Evolutionary conservation across 2,888 invertebrate genomes (phyloP).

Genomic region (Gymnosoma rotundatum): DNA sequence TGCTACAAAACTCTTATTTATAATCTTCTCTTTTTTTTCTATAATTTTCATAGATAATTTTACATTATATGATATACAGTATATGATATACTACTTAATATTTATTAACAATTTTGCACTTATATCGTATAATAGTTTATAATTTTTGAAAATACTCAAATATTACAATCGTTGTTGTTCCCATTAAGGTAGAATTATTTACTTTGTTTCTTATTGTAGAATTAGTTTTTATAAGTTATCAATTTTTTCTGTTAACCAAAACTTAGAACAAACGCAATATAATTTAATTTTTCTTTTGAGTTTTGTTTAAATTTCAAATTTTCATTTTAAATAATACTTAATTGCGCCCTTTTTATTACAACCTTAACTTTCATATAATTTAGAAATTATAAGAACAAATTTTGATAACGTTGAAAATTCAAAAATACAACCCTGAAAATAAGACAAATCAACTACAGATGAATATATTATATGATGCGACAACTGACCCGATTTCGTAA

Average conservation of each 20-base stretch:
- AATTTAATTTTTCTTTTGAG: constrained; percentile 1
- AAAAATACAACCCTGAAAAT: no score
- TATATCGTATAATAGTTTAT: constrained; percentile 48
- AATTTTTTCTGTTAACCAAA: neutral
- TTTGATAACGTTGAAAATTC: neutral
- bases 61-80: constrained; percentile 5
- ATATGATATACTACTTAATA: constrained; percentile 8
- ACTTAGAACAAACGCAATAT: neutral
- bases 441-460: no score
- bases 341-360: constrained; percentile 61
- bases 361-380: constrained; percentile 38
- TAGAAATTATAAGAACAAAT: neutral
- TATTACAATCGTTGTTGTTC: constrained; percentile 75
- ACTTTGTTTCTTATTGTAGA: constrained; percentile 23
- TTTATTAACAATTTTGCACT: constrained; percentile 46
- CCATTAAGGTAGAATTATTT: constrained; percentile 72
- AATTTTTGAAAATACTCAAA: constrained; percentile 71
- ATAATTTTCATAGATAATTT: constrained; percentile 25
- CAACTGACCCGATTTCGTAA: no score
- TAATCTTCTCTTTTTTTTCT: constrained; percentile 40
- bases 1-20: constrained; percentile 58
- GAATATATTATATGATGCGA: no score
- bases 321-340: constrained; percentile 26
- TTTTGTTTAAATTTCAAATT: constrained; percentile 5
- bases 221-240: neutral